These are phyloP conservation scores for Limnephilus lunatus DNA, from an alignment of 2,888 invertebrate genomes.

Conservation along the genomic window DNA sequence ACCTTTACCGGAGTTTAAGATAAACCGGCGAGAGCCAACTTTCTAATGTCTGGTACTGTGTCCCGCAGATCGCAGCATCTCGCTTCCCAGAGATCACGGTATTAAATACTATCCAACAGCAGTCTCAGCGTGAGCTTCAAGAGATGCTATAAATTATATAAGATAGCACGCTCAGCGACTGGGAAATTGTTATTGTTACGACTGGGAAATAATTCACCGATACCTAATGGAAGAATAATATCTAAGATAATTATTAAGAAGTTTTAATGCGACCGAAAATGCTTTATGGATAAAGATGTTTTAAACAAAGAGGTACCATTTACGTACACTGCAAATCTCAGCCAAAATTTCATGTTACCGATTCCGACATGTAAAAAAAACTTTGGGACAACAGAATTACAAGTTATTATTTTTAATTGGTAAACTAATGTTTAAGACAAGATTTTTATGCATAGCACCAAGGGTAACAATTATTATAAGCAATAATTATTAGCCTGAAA, in stretches of 20 bases:
- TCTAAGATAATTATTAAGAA: not conserved
- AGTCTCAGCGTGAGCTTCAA: not conserved
- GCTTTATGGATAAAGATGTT: not conserved
- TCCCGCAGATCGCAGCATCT: not conserved
- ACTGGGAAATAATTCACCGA: not conserved
- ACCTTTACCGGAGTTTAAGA: not conserved
- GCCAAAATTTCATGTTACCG: too few species aligned
- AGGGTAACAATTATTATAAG: too few species aligned
- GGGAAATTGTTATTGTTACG: not conserved
- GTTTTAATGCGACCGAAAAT: not conserved
- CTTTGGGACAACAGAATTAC: too few species aligned
- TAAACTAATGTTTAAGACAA: too few species aligned
- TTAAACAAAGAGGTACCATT: too few species aligned
- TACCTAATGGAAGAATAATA: not conserved
- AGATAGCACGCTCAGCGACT: not conserved
- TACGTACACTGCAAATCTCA: too few species aligned
- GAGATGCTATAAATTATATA: not conserved
- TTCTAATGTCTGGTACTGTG: not conserved
- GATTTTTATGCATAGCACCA: too few species aligned
- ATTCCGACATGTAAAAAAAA: too few species aligned
- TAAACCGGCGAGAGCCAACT: not conserved
- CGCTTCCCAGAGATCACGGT: not conserved
- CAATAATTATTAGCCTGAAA: too few species aligned
- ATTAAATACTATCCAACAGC: not conserved
- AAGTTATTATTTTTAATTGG: too few species aligned